Conservation (phyloP, 2,888 invertebrate genomes). For the Eupithecia exiguata region DNA sequence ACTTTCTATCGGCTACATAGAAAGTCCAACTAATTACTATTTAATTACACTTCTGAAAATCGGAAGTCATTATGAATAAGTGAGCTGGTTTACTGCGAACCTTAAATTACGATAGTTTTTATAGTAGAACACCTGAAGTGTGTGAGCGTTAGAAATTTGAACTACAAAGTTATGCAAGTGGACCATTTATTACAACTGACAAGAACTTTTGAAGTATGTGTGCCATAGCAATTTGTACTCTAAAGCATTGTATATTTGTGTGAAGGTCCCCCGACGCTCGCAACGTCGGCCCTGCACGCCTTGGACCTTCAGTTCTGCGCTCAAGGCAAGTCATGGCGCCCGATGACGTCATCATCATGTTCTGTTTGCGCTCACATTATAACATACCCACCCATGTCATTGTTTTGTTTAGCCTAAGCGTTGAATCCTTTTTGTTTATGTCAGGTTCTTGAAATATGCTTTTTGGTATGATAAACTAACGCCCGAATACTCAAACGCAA, state of each 20-base stretch:
- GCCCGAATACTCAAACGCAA: not conserved
- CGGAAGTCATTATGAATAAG: not conserved
- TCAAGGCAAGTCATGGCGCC: slow-evolving; percentile 71
- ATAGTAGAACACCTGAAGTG: no score
- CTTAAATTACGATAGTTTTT: not conserved
- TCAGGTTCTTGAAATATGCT: not conserved
- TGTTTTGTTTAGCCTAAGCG: slow-evolving; percentile 3
- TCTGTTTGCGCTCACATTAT: slow-evolving; percentile 26
- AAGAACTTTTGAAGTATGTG: not conserved
- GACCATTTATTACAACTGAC: not conserved
- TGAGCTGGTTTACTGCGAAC: not conserved
- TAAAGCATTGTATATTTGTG: slow-evolving; percentile 55
- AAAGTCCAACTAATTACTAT: not conserved
- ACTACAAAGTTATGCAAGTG: not conserved
- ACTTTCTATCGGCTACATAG: not conserved
- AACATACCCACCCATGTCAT: not conserved
- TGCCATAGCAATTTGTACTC: slow-evolving; percentile 7
- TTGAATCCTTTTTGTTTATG: not conserved
- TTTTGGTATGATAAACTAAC: not conserved
- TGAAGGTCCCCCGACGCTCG: slow-evolving; percentile 79
- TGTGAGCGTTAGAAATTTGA: not conserved
- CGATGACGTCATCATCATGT: slow-evolving; percentile 40
- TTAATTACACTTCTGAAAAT: not conserved
- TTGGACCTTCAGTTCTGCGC: slow-evolving; percentile 80
- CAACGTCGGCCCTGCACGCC: slow-evolving; percentile 80